phyloP scores from a whole-genome alignment of 2,113 vertebrate species.

The Pedetes capensis region DNA sequence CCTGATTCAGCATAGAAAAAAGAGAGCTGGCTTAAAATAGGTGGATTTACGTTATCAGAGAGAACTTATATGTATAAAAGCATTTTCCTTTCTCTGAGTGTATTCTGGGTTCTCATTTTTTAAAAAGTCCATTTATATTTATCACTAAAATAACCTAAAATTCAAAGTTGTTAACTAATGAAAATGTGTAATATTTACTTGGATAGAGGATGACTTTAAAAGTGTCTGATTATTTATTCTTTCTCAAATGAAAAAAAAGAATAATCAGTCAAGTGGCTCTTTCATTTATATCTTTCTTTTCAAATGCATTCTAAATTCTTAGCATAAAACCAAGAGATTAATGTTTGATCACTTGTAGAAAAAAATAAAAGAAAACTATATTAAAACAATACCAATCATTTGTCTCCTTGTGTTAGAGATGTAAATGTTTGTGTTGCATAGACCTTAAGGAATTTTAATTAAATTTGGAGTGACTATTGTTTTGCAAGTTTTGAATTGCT shows the following conservation, averaged over 20 bases:
- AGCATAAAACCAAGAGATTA: constrained; percentile 9
- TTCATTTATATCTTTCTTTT: constrained; percentile 44
- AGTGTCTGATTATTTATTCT: constrained; percentile 24
- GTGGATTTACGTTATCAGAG: not conserved
- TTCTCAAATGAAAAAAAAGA: constrained; percentile 15
- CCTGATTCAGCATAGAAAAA: not conserved
- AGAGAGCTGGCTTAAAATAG: not conserved
- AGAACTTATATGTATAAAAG: not conserved
- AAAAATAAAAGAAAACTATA: not conserved
- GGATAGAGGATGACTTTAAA: constrained; percentile 40
- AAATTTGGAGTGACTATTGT: not conserved
- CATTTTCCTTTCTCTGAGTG: not conserved
- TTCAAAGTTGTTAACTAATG: not conserved
- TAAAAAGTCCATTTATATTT: constrained; percentile 19
- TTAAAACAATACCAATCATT: constrained; percentile 9
- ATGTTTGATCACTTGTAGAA: not conserved
- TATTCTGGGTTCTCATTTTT: not conserved
- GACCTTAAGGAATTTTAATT: not conserved
- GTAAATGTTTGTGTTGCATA: not conserved
- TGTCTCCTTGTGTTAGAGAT: not conserved
- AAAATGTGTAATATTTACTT: constrained; percentile 46
- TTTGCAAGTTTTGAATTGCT: constrained; percentile 16
- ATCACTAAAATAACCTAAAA: constrained; percentile 41
- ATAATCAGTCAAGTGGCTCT: not conserved
- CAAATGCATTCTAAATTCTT: constrained; percentile 45